Base-by-base conservation (phyloP, 2,797 vertebrate species). In the Bucorvus abyssinicus region DNA sequence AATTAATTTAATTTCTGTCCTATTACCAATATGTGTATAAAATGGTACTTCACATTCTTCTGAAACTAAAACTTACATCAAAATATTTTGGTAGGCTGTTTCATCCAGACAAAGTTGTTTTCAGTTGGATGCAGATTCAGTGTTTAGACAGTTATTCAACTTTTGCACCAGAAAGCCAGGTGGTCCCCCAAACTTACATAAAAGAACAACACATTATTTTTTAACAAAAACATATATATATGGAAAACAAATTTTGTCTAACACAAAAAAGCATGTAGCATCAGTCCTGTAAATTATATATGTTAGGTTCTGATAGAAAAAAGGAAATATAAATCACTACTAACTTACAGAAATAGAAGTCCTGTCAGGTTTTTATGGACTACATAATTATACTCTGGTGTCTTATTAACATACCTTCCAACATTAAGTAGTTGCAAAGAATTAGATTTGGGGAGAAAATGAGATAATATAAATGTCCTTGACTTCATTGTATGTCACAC, bases 11-110 rank as follows among this genome's bases (percentile, higher is more conserved):
- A 45, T 63, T 15, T 74, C 17, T 44, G 50, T 5, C 34, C 21
- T 59, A 38, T 38, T 76, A 49, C 49, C 17, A 53, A 5, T 34
- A 53, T 36, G 4, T 18, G 9, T 14, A 3, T 52, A 61, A 71
- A 24, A 42, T 0, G 1, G 17, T 38, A 34, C 6, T 38, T 42
- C 2, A 0, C 19, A 19, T 67, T 83, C 13, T 42, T 78, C 16
- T 89, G 21, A 79, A 76, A 71, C 9, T 18, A 79, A 70, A 78
- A 17, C 4, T 61, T 34, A 15, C 14, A 36, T 10, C 2, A 71
- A 86, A 89, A 57, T 40, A 63, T 26, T 50, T 87, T 40, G 6
- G 19, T 27, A 63, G n/a, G 14, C 4, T 55, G 3, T 34, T 89
- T 87, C 17, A 68, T 59, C 36, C 38, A 83, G 34, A 40, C 34